A percentile compares a stretch with the other conserved stretches of the same genome.
These are phyloP conservation scores for Ophion costatus DNA, from an alignment of 2,888 invertebrate genomes.

Conservation along the genomic window DNA sequence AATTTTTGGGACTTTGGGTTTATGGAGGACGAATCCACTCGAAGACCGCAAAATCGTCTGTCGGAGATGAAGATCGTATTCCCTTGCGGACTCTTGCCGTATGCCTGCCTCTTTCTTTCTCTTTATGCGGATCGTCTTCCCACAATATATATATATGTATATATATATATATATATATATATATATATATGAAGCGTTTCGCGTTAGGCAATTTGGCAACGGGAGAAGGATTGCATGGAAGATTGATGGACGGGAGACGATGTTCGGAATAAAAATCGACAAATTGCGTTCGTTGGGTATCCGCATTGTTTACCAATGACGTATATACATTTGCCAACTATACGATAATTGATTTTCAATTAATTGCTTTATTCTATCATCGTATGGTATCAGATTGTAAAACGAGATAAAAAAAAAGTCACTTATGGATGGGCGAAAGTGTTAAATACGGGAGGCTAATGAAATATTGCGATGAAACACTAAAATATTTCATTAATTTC, in stretches of 20 bases:
- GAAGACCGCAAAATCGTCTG: constrained; percentile 57
- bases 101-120: constrained; percentile 9
- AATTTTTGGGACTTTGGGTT: constrained; percentile 55
- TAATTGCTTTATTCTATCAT: too few species aligned
- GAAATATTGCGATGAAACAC: too few species aligned
- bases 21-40: constrained; percentile 48
- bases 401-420: too few species aligned
- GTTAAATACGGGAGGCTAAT: too few species aligned
- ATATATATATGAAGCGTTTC: constrained; percentile 30
- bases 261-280: constrained; percentile 30
- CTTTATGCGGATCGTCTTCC: constrained; percentile 13
- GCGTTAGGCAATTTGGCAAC: constrained; percentile 58
- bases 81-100: constrained; percentile 39
- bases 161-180: constrained; percentile 16
- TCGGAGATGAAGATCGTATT: constrained; percentile 63
- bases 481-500: too few species aligned
- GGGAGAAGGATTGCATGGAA: constrained; percentile 42
- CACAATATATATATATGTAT: constrained; percentile 10
- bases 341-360: background rate
- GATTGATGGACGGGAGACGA: constrained; percentile 56
- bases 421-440: too few species aligned
- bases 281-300: constrained; percentile 30
- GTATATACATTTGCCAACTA: background rate
- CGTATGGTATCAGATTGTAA: too few species aligned
- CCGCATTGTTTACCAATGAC: constrained; percentile 5